Percentiles rank a stretch among this genome's conserved stretches.
phyloP scores from a whole-genome alignment of 2,113 vertebrate species.

The Laterallus jamaicensis region DNA sequence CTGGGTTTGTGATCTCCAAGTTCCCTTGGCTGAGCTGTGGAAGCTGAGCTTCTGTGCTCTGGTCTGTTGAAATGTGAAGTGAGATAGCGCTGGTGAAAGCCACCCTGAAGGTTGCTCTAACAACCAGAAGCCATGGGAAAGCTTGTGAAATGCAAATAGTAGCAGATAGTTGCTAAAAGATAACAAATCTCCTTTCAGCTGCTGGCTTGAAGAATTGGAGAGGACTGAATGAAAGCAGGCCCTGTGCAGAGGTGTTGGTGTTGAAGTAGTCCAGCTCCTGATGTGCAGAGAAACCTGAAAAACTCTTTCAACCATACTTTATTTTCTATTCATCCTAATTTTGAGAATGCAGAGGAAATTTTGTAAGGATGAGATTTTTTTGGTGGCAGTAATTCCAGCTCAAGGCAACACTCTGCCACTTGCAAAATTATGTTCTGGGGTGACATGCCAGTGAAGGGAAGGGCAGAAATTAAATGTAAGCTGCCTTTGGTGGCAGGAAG shows the following conservation, averaged over 20 bases:
- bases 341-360: neutral
- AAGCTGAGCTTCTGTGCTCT: neutral
- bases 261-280: neutral
- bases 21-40: neutral
- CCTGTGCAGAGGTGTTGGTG: neutral
- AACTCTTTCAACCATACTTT: neutral
- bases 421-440: neutral
- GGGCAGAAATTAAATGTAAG: neutral
- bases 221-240: accelerated
- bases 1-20: neutral
- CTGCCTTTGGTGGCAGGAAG: neutral
- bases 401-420: neutral
- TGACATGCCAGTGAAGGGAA: neutral
- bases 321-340: neutral
- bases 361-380: neutral
- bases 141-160: neutral
- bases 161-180: neutral
- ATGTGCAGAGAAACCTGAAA: neutral
- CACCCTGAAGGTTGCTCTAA: neutral
- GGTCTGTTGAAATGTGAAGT: neutral
- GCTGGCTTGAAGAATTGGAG: neutral
- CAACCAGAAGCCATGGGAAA: neutral
- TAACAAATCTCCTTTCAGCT: neutral
- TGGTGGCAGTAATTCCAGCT: neutral
- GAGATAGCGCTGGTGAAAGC: neutral